Evolutionary conservation across 2,888 invertebrate genomes (phyloP).

Genomic region (Hyles lineata): DNA sequence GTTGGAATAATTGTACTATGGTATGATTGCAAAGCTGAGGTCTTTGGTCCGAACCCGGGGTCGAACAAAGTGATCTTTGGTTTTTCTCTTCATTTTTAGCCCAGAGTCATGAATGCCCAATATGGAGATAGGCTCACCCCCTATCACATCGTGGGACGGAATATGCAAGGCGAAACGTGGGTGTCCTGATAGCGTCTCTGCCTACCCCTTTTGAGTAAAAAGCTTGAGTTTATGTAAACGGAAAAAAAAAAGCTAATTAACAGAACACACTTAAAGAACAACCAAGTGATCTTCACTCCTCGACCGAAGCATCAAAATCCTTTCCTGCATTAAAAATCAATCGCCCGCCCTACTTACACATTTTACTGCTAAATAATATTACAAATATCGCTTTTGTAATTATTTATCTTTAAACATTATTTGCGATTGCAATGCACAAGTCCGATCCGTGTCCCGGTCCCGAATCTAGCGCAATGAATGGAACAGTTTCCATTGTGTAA

Average conservation of each 20-base stretch:
- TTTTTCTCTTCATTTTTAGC: too few relatives aligned
- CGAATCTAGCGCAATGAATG: conserved; percentile 40
- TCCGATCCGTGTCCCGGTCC: conserved; percentile 36
- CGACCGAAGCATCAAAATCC: neutral
- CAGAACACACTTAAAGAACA: neutral
- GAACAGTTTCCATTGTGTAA: conserved; percentile 52
- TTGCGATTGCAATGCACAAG: conserved; percentile 33
- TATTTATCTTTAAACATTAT: conserved; percentile 20
- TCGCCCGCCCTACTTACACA: neutral
- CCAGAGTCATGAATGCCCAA: too few relatives aligned
- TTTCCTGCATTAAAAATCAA: neutral
- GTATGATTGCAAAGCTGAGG: too few relatives aligned
- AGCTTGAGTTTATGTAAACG: too few relatives aligned
- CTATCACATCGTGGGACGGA: too few relatives aligned
- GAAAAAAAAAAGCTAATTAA: neutral
- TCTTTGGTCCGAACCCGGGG: too few relatives aligned
- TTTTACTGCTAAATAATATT: neutral
- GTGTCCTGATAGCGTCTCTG: too few relatives aligned
- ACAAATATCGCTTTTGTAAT: neutral
- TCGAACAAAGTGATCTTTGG: too few relatives aligned
- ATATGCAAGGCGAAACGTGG: too few relatives aligned
- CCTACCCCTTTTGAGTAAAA: too few relatives aligned
- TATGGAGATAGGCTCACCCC: too few relatives aligned
- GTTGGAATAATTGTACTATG: too few relatives aligned
- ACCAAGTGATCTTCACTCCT: neutral